Evolutionary conservation across 1,140 invertebrate species (phyloP), one percentile per base, ranked within the genome.

Genomic region (Frieseomelitta varia): DNA sequence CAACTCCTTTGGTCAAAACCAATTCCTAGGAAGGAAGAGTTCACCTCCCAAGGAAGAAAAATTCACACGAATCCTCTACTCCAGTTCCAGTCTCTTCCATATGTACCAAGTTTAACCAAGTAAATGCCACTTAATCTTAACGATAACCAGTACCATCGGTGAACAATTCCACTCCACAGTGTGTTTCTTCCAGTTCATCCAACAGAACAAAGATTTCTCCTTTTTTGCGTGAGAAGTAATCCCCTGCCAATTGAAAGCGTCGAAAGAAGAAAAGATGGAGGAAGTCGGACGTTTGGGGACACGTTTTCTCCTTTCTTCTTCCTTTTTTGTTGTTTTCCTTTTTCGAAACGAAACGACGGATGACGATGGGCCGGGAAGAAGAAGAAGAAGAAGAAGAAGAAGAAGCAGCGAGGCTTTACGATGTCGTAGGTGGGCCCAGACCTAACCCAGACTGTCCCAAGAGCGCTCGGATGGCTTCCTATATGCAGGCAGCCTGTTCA

Each of bases 401-500:
- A 47, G 39, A 8, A 47, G 39, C 39, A 47, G 68, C 74, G 78
- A 87, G 61, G 80, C 63, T 89, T 85, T 85, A 69, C 77, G 71
- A 47, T 86, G 77, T 89, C 80, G 87, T 89, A 92, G 92, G 91
- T 94, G 92, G 93, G 91, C 91, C 91, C 92, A 92, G 87, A 87
- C 90, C 85, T 87, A 85, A 87, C 84, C 91, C 87, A 92, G 92
- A 95, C 94, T 95, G 94, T 94, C 93, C 89, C 93, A 92, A 87
- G 89, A 91, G 89, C 91, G 91, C 91, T 93, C 93, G 90, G 93
- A 94, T 94, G 94, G 94, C 94, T 95, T 94, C 94, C 94, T 95
- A 95, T 95, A 95, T 95, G 94, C 94, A 92, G 94, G 94, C 94
- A 93, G 92, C 91, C 93, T 95, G 94, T 95, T 95, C 94, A 94